Percentiles rank a stretch among this genome's conserved stretches.
Conservation (phyloP, 2,797 vertebrate genomes). For the Squalus acanthias region DNA sequence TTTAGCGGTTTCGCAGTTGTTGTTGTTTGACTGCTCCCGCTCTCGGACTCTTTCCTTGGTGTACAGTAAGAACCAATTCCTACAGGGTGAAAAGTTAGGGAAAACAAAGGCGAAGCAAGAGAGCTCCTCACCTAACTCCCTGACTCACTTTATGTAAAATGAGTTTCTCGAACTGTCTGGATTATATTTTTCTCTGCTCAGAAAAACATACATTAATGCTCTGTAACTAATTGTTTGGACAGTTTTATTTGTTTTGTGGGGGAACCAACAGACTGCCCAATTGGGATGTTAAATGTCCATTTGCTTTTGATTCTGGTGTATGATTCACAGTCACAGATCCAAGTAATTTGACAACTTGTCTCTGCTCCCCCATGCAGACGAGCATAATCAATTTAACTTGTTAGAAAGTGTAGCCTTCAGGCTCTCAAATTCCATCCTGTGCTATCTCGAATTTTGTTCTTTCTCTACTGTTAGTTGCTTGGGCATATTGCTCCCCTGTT, state of each 20-base stretch:
- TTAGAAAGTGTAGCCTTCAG: neutral
- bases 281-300: neutral
- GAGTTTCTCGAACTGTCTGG: neutral
- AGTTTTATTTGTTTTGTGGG: neutral
- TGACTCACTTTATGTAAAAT: too few relatives aligned
- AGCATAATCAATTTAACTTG: neutral
- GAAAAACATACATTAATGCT: neutral
- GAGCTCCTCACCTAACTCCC: too few relatives aligned
- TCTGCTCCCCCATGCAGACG: neutral
- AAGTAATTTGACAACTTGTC: too few relatives aligned
- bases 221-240: neutral
- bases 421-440: neutral
- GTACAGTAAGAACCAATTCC: too few relatives aligned
- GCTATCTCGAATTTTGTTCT: neutral
- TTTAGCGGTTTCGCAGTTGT: too few relatives aligned
- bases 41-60: too few relatives aligned
- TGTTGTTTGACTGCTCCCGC: too few relatives aligned
- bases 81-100: too few relatives aligned
- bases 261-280: neutral
- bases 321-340: neutral
- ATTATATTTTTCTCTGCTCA: neutral
- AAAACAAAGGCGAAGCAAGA: too few relatives aligned
- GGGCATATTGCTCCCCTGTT: neutral
- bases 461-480: neutral
- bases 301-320: constrained; percentile 5